These are phyloP conservation scores for Notiomystis cincta DNA, from an alignment of 2,113 vertebrate genomes.

Conservation along the genomic window DNA sequence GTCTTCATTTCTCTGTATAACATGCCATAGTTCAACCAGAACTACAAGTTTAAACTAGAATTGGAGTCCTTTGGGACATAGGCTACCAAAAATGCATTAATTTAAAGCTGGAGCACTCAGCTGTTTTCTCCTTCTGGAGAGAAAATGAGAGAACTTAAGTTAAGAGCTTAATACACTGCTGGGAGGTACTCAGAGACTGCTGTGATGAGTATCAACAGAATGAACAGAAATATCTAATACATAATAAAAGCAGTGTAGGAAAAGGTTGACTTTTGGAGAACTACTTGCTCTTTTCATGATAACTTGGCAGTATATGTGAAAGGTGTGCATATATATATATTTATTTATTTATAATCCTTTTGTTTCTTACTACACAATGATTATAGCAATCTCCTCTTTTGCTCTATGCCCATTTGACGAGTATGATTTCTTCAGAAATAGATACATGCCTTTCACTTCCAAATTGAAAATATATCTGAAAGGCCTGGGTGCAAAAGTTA, in stretches of 20 bases:
- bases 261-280: background rate
- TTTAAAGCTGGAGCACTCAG: background rate
- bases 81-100: background rate
- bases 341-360: background rate
- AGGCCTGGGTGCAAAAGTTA: background rate
- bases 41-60: background rate
- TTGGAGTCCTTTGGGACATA: background rate
- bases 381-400: background rate
- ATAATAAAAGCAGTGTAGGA: background rate
- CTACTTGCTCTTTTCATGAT: background rate
- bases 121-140: background rate
- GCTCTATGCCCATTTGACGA: background rate
- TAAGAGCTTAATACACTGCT: constrained; percentile 20
- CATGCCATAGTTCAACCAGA: background rate
- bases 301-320: background rate
- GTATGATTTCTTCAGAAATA: background rate
- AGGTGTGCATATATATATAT: background rate
- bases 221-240: background rate
- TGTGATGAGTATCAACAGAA: constrained; percentile 40
- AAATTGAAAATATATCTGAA: background rate
- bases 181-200: constrained; percentile 7
- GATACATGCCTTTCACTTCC: background rate
- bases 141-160: constrained; percentile 21
- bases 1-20: background rate
- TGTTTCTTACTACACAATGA: background rate